Conservation (phyloP, 2,113 vertebrate species). For the Microtus oregoni region DNA sequence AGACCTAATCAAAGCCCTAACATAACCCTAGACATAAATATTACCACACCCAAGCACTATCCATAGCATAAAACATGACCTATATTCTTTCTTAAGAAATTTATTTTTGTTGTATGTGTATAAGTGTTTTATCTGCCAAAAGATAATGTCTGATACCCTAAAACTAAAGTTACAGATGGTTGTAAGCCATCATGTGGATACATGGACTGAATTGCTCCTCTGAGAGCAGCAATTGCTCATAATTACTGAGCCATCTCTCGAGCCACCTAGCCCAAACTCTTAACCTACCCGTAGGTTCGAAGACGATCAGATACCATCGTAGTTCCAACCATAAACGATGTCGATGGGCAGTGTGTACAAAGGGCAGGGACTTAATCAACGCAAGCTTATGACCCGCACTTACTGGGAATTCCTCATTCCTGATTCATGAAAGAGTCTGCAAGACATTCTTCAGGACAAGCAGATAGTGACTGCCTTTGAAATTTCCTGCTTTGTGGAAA, state of each 20-base stretch:
- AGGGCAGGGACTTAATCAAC: too few relatives aligned
- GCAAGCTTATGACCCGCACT: too few relatives aligned
- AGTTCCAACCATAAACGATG: too few relatives aligned
- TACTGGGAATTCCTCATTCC: too few relatives aligned
- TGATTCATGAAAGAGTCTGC: too few relatives aligned
- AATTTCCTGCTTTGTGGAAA: too few relatives aligned
- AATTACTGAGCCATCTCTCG: not conserved
- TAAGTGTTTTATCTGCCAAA: not conserved
- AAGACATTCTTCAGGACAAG: too few relatives aligned
- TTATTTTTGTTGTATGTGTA: not conserved
- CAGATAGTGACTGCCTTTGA: too few relatives aligned
- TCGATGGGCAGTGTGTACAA: too few relatives aligned
- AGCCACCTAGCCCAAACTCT: not conserved
- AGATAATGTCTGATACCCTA: not conserved
- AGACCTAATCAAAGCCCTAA: not conserved
- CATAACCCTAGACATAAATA: not conserved
- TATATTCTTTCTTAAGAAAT: not conserved
- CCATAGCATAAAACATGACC: not conserved
- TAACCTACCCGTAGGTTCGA: not conserved
- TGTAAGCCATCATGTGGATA: not conserved
- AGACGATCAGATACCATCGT: too few relatives aligned
- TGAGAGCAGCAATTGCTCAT: not conserved
- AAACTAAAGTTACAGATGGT: not conserved
- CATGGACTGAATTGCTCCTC: not conserved
- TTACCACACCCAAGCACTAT: not conserved